Evolutionary conservation across 2,888 invertebrate species (phyloP), one percentile per base, ranked within the genome.

Genomic region (Thereva nobilitata): DNA sequence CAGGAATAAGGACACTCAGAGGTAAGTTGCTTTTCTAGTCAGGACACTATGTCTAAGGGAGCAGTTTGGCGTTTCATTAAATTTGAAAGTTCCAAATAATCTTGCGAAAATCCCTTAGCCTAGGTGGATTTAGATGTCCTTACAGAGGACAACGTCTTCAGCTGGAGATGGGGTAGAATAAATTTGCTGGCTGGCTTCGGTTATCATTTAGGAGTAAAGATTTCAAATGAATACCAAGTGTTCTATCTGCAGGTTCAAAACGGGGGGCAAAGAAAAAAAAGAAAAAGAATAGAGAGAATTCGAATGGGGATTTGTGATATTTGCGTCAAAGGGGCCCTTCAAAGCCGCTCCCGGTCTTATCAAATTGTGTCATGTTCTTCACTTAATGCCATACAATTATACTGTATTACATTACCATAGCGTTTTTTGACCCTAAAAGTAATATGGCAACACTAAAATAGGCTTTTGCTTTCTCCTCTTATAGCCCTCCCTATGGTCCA

Each of bases 401-500:
- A 23, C 23, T 23, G 23, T 23, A 23, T 23, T 23, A 23, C 23
- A 23, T 23, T 23, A 23, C 23, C 23, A 23, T 38, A 45, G n/a
- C 37, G 10, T 1, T 9, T 35, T 35, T 8, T 44, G n/a, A 37
- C 10, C 8, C 9, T 55, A 40, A 55, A 64, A 40, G 42, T 49
- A 50, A 41, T 45, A 64, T 64, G 12, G 63, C 63, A 63, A 67
- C 74, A 80, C 79, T 80, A 76, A 80, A 72, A 76, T 75, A 80
- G 80, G 76, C 75, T 77, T 70, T 73, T 74, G 72, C 78, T 80
- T 71, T 79, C 81, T 71, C 81, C 81, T 71, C 76, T 80, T 73
- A 66, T 79, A 81, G 80, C 80, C 72, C 79, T 81, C 72, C 78
- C 75, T 81, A 80, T 74, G 78, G 80, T 74, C 73, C 76, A 75